Evolutionary conservation across 2,888 invertebrate species (phyloP), one percentile per base, ranked within the genome.

Genomic region (Augiades crinisus): DNA sequence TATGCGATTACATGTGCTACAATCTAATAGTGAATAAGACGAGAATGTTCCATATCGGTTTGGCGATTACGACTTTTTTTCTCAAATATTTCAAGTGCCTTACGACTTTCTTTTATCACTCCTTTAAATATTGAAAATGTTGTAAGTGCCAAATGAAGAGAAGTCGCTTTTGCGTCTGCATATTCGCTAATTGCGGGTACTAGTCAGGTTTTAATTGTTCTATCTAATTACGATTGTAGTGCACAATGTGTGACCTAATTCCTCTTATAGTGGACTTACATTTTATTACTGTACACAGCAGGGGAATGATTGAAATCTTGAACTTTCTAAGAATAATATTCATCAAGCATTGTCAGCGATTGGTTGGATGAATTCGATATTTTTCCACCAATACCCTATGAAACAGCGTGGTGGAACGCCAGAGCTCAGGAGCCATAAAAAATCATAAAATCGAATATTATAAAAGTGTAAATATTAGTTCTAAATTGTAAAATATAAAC

Each of bases 1-100:
- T 47, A 44, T 41, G 53, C 46, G 53, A 65, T 65, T 68, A 74
- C 79, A 78, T 68, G 68, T 78, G 79, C 69, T 68, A 31, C 8
- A n/a, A 22, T 17, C 17, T 10, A 16, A 40, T 14, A 47, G n/a
- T 49, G 41, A 21, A 47, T 31, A 40, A 22, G 33, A 24, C 14
- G 17, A 27, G 16, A 49, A 38, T 6, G 16, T 14, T 31, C 8
- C 40, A 12, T 12, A 47, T 2, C 40, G 12, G 5, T 17, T 47
- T 40, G 33, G 21, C 24, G 24, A 12, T 34, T 41, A 19, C 13
- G 33, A n/a, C 24, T 6, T 34, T 49, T 16, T 37, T 21, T 6
- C 3, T 3, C 12, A 14, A 31, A 38, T 10, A 16, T 6, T 30
- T 13, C 13, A 7, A 3, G 10, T 17, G 1, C 3, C n/a, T 19